Evolutionary conservation across 2,888 invertebrate species (phyloP), one percentile per base, ranked within the genome.

Genomic region (Dasypogon diadema): DNA sequence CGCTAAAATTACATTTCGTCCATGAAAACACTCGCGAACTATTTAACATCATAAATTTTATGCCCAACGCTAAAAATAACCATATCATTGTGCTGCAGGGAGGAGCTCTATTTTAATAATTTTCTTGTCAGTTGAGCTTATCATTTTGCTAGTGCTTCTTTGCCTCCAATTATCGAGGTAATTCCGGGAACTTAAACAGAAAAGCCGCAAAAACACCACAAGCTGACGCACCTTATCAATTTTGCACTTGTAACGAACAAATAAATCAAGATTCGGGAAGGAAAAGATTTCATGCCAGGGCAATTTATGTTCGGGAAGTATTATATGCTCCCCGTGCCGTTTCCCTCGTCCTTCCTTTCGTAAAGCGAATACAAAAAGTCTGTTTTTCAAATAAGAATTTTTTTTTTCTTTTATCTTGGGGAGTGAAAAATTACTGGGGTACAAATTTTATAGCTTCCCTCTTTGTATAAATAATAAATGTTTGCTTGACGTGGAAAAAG

Each of bases 1-100:
- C 48, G 65, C 65, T 68, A 68, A 68, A 68, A 68, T 68, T 68
- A 68, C 65, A 26, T 48, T 48, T 18, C 65, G 48, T 16, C 48
- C 65, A 68, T 68, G 65, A 68, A 48, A 48, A 48, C 65, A 68
- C 48, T 68, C 26, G 65, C 65, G 37, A 68, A 46, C 65, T 48
- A 68, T 68, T 68, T 48, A 48, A 48, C 65, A 16, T 68, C 46
- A 48, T 48, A 48, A 46, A 68, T 46, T 68, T 46, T 24, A 68
- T 60, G 16, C 12, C 16, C 16, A 21, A 60, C 21, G 60, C 60
- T 60, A 37, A 60, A 60, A 60, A 60, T 60, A 60, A 34, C 12
- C 60, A 21, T 37, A 60, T 60, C 34, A 60, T 42, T 60, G 58
- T 21, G 42, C 42, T 30, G 60, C 18, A 37, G 42, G 37, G 42